Percentiles rank a stretch among this genome's conserved stretches.
Conservation (phyloP, 2,113 vertebrate genomes). For the Phalacrocorax brasilianus region DNA sequence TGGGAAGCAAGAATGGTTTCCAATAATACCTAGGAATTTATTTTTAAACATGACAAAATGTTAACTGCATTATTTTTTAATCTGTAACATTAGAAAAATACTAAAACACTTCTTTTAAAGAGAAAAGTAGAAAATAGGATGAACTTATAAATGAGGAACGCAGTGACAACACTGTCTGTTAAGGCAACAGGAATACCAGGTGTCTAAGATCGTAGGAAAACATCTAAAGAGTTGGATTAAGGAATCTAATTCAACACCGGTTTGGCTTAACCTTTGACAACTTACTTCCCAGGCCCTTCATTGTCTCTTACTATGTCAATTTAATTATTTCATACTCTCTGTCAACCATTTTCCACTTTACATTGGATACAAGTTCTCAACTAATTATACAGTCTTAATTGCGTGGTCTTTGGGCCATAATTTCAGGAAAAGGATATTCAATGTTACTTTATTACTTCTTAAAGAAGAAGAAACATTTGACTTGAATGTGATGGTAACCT, state of each 20-base stretch:
- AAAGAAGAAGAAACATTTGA: neutral
- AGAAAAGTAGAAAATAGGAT: neutral
- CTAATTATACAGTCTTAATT: neutral
- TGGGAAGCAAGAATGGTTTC: neutral
- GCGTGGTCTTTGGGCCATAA: neutral
- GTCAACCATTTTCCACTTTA: neutral
- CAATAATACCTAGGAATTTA: neutral
- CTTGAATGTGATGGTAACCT: neutral
- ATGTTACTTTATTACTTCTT: neutral
- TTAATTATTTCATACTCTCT: neutral
- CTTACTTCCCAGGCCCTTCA: neutral
- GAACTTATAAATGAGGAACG: neutral
- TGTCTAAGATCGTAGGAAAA: neutral
- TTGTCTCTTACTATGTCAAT: neutral
- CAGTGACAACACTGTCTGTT: neutral
- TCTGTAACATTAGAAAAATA: neutral
- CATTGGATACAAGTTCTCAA: neutral
- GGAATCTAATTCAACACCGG: neutral
- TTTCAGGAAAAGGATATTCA: neutral
- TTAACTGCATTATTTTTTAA: neutral
- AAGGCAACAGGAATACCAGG: rapidly evolving
- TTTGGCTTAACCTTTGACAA: neutral
- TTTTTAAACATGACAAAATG: neutral
- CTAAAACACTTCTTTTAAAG: neutral
- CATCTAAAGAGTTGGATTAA: neutral